Base-by-base conservation (phyloP, 37 sponge, comb jelly and placozoan genomes). In the Corticium candelabrum region DNA sequence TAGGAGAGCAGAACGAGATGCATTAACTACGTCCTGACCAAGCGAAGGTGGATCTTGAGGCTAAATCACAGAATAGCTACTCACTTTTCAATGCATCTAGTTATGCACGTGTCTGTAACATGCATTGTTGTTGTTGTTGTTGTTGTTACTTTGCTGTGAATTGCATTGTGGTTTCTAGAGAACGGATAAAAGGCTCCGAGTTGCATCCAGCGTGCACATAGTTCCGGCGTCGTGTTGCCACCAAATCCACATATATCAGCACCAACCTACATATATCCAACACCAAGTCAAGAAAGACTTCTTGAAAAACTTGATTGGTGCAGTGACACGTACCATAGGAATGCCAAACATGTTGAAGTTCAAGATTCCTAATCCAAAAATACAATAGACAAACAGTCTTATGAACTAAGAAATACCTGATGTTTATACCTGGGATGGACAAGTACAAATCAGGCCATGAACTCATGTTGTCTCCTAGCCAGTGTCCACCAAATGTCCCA, bases 141-240 rank as follows among this genome's bases (percentile, higher is more conserved):
- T n/a, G n/a, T n/a, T n/a, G n/a, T n/a, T n/a, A n/a, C 83, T 84
- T 2, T 1, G 1, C 43, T 36, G 30, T 68, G 62, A 1, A 35
- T 34, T 41, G 35, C 37, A 62, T 87, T 93, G 82, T 93, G 94
- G 80, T 89, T 90, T 30, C 94, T 37, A 1, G 88, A 93, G 74
- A 90, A 93, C 5, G 90, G 86, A 50, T 93, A 93, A 38, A 90
- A 93, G 1, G 94, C 90, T 72, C 94, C 94, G n/a, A 93, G 62
- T 78, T 93, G 87, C 35, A 83, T 76, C 94, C 94, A 93, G 29
- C 94, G 68, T 3, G 74, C 76, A 37, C 90, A 90, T 75, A 93
- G 75, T 80, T 89, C 84, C 38, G 81, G 84, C 32, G 85, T 87
- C 36, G 88, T 76, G 68, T 85, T 35, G 75, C 76, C 94, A 78